Base-by-base conservation (phyloP, 92 coral and sea anemone species). In the Meandrina meandrites region DNA sequence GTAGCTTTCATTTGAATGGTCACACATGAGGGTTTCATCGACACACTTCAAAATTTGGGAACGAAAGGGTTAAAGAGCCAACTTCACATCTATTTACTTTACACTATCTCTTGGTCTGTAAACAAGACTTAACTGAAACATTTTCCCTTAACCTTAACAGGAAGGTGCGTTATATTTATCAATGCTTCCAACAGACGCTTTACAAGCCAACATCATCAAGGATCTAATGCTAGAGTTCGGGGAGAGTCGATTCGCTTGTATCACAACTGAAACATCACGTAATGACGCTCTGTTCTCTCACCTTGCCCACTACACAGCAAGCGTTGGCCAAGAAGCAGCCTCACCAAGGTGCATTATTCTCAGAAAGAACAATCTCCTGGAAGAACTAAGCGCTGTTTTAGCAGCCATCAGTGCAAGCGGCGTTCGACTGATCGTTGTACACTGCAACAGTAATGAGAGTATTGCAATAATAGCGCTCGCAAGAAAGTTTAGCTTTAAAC, bases 371-470 rank as follows among this genome's bases (percentile, higher is more conserved):
- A 21, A 22, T n/a, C 81, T 70, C 0, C 47, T 90, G 62, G 89
- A 91, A 24, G 82, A 92, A 40, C 88, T 94, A 72, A 85, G 90
- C 53, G 42, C 79, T 6, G 87, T 89, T 35, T 64, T 94, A 13
- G 83, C 94, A 31, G 98, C 93, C 28, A 90, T 94, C n/a, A 88
- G 88, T n/a, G 93, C 93, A 5, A 91, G 94, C 54, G 96, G 93
- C 2, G 84, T 94, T 21, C 89, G 70, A 1, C 32, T 91, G 31
- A 71, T 94, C 24, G 66, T 94, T 14, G 90, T 94, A 8, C 93
- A 94, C 86, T 90, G 94, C 7, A 70, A 75, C 15, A 77, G 89
- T 0, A 67, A 80, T n/a, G 87, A 93, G 54, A 92, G 90, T 22
- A 71, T 48, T 13, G n/a, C 27, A 17, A 93, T 94, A 17, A 80